Conservation (phyloP, 1,140 invertebrate genomes). For the Drosophila tani region DNA sequence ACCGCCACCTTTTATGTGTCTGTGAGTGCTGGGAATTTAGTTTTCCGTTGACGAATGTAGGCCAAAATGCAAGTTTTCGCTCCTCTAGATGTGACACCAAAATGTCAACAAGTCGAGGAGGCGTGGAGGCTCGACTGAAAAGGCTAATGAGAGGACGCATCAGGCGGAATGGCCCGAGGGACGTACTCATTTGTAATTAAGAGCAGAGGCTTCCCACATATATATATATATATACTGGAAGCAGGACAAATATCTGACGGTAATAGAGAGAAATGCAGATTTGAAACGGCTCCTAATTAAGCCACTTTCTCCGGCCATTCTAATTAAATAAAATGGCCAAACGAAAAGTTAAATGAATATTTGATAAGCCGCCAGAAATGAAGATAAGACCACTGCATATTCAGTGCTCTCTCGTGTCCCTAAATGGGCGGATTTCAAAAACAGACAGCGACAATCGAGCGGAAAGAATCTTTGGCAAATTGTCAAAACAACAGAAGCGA, state of each 20-base stretch:
- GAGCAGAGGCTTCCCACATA: conserved; percentile 55
- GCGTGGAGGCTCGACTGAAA: conserved; percentile 57
- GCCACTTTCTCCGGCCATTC: conserved; percentile 18
- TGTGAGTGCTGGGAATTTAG: neutral
- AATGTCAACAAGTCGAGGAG: conserved; percentile 67
- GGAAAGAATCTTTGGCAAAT: conserved; percentile 78
- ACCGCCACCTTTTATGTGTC: conserved; percentile 6
- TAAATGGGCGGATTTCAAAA: conserved; percentile 57
- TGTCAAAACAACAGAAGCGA: conserved; percentile 63
- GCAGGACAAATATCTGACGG: conserved; percentile 19
- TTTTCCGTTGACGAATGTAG: conserved; percentile 24
- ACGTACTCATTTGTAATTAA: conserved; percentile 67
- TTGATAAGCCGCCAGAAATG: conserved; percentile 46
- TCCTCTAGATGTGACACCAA: conserved; percentile 65
- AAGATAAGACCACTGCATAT: conserved; percentile 9
- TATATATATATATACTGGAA: conserved; percentile 4
- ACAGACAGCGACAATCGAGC: conserved; percentile 38
- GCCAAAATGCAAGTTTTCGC: conserved; percentile 44
- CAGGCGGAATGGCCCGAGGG: conserved; percentile 70
- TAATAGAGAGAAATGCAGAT: conserved; percentile 25
- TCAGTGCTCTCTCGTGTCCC: conserved; percentile 25
- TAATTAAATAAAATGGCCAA: conserved; percentile 45
- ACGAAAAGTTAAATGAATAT: conserved; percentile 43
- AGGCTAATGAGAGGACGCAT: conserved; percentile 76
- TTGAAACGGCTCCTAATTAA: conserved; percentile 37